Conservation (phyloP, 2,797 vertebrate genomes). For the Amphiprion clarkii region DNA sequence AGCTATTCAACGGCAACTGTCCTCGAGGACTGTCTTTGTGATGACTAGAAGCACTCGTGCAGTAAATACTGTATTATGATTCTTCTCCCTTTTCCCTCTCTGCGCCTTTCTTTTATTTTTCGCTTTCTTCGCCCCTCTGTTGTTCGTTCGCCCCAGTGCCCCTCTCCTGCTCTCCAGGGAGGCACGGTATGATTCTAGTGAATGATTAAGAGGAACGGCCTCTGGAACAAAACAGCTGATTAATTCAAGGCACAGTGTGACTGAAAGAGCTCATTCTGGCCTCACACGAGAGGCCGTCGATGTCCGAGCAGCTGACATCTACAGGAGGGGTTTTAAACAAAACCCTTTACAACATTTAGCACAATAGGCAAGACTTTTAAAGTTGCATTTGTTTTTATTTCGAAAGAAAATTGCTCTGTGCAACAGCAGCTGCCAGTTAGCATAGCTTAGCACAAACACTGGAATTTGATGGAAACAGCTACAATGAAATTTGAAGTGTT, state of each 20-base stretch:
- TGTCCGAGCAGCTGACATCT: slow-evolving; percentile 46
- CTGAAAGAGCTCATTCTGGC: slow-evolving; percentile 67
- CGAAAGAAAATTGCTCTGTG: no score
- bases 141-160: slow-evolving; percentile 6
- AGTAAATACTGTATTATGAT: neutral
- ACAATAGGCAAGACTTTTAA: neutral
- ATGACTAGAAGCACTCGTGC: neutral
- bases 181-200: slow-evolving; percentile 47
- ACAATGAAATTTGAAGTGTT: neutral
- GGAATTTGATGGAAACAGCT: neutral
- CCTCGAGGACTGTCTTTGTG: slow-evolving; percentile 19
- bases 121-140: slow-evolving; percentile 19
- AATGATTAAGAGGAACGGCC: slow-evolving; percentile 56
- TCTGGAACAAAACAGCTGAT: slow-evolving; percentile 75
- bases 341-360: neutral
- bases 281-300: slow-evolving; percentile 53
- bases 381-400: no score
- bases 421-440: neutral
- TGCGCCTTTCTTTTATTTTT: slow-evolving; percentile 34
- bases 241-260: slow-evolving; percentile 69
- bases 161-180: slow-evolving; percentile 47
- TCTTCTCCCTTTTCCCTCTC: slow-evolving; percentile 9
- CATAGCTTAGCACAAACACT: neutral
- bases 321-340: slow-evolving; percentile 1
- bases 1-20: slow-evolving; percentile 21